Percentiles rank a stretch among this genome's conserved stretches.
Evolutionary conservation across 2,113 vertebrate genomes (phyloP).

Genomic region (Indicator indicator): DNA sequence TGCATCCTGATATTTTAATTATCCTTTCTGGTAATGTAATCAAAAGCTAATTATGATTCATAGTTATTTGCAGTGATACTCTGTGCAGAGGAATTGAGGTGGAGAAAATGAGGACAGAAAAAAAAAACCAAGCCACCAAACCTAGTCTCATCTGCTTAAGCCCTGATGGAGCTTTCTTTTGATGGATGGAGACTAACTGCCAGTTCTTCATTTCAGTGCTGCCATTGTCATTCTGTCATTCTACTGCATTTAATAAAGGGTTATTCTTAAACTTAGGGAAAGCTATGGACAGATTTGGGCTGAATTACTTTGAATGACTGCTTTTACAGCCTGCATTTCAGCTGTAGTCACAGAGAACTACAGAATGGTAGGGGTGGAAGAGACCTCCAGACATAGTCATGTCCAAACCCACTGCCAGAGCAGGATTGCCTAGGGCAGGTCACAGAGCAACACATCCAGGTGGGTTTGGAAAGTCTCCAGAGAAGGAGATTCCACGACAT

Average conservation of each 20-base stretch:
- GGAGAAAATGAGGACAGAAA: neutral
- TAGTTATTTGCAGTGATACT: neutral
- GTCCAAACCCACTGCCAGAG: too few species aligned
- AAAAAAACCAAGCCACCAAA: neutral
- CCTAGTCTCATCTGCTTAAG: neutral
- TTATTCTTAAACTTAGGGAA: neutral
- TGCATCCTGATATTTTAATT: conserved; percentile 23
- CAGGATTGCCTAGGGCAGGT: too few species aligned
- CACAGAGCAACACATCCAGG: too few species aligned
- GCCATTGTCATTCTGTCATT: neutral
- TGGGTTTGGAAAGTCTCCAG: too few species aligned
- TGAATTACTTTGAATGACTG: neutral
- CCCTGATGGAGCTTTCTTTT: conserved; percentile 21
- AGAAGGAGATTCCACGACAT: too few species aligned
- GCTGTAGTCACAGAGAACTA: neutral
- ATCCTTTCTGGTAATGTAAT: conserved; percentile 38
- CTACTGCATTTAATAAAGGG: neutral
- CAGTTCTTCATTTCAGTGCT: conserved; percentile 15
- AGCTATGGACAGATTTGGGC: neutral
- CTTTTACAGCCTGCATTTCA: neutral
- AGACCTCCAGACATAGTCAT: too few species aligned
- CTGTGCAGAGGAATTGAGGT: neutral
- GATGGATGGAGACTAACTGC: neutral
- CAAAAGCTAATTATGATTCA: conserved; percentile 46
- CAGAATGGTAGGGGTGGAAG: too few species aligned